Evolutionary conservation across 2,113 vertebrate species (phyloP).

Genomic region (Turdus rufiventris): DNA sequence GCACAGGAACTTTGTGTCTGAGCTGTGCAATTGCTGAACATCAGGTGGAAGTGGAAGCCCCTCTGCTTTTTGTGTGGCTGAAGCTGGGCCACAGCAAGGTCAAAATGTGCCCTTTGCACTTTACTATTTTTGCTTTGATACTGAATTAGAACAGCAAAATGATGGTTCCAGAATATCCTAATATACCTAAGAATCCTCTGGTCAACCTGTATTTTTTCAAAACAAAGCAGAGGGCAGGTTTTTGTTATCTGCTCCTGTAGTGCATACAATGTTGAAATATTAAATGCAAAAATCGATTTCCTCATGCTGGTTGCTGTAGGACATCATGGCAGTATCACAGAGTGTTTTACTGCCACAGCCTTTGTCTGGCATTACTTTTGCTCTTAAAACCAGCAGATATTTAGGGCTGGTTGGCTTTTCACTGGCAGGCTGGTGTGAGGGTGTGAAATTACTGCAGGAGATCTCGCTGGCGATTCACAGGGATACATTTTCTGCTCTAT

Average conservation of each 20-base stretch:
- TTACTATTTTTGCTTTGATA: not conserved
- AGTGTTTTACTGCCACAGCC: not conserved
- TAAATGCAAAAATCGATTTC: not conserved
- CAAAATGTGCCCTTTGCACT: not conserved
- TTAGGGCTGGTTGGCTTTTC: not conserved
- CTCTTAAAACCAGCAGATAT: not conserved
- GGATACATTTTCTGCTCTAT: not conserved
- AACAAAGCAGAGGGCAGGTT: not conserved
- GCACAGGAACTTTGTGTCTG: not conserved
- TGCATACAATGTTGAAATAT: accelerated
- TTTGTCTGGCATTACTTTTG: not conserved
- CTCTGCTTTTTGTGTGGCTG: not conserved
- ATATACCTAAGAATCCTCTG: not conserved
- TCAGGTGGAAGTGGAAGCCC: not conserved
- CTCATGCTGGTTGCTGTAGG: not conserved
- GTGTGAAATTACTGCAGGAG: slow-evolving; percentile 46
- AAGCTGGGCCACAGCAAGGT: not conserved
- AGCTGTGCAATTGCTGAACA: not conserved
- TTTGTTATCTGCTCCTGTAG: not conserved
- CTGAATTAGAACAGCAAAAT: not conserved
- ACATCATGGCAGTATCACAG: not conserved
- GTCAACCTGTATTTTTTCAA: not conserved
- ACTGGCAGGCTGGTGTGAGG: not conserved
- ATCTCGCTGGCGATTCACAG: not conserved
- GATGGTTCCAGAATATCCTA: not conserved